Evolutionary conservation across 2,888 invertebrate genomes (phyloP).

Genomic region (Eupithecia abbreviata): DNA sequence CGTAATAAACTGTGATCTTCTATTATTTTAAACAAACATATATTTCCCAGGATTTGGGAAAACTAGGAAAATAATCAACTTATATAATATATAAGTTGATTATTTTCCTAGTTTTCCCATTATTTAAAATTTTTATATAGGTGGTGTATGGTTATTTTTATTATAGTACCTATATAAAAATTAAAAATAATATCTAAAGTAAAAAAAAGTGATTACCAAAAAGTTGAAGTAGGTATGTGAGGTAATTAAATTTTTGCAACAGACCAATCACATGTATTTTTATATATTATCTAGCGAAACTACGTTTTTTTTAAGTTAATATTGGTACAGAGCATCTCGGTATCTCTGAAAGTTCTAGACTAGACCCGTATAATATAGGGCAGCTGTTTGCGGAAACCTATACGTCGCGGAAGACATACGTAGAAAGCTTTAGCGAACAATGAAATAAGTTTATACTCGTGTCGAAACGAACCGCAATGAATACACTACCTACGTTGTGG

Average conservation of each 20-base stretch:
- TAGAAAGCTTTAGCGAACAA: constrained; percentile 60
- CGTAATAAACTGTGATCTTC: neutral
- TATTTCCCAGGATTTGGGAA: neutral
- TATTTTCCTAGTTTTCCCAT: too few species aligned
- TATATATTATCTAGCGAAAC: neutral
- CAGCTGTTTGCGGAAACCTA: constrained; percentile 45
- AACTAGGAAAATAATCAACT: too few species aligned
- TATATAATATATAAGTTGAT: too few species aligned
- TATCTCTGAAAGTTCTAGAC: neutral
- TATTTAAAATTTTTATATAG: too few species aligned
- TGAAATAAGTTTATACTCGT: constrained; percentile 58
- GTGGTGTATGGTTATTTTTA: too few species aligned
- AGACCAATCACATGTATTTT: neutral
- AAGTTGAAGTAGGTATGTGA: too few species aligned
- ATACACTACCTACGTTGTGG: constrained; percentile 45
- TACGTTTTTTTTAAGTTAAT: neutral
- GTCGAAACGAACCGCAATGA: constrained; percentile 61
- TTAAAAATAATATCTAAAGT: too few species aligned
- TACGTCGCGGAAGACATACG: constrained; percentile 55
- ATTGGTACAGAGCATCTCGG: neutral
- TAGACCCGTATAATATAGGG: constrained; percentile 3
- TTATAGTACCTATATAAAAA: too few species aligned
- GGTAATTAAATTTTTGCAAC: too few species aligned
- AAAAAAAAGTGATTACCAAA: too few species aligned
- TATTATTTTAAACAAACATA: too few species aligned